Percentiles rank a stretch among this genome's conserved stretches.
These are phyloP conservation scores for Trachelus troglodyta DNA, from an alignment of 2,888 invertebrate genomes.

Conservation along the genomic window DNA sequence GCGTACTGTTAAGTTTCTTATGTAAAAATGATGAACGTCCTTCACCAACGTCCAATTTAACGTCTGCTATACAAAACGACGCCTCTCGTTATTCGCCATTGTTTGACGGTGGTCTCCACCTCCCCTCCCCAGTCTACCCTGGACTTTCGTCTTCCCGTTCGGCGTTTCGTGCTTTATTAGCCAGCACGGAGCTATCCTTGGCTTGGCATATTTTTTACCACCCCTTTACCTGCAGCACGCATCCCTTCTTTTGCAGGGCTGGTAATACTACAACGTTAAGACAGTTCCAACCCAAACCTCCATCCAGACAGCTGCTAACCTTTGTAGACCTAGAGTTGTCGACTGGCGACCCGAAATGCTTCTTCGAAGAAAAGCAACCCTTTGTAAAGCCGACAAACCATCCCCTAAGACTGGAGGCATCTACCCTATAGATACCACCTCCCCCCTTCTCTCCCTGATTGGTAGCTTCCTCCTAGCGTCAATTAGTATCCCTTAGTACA, in stretches of 20 bases:
- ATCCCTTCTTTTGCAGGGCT: neutral
- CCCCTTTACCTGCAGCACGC: neutral
- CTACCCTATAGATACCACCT: neutral
- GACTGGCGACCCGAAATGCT: neutral
- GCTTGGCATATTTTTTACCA: neutral
- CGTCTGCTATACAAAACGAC: slow-evolving; percentile 17
- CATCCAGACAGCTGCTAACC: neutral
- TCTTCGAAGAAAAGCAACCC: slow-evolving; percentile 3
- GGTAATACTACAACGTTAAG: neutral
- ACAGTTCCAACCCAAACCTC: neutral
- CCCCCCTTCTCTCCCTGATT: neutral
- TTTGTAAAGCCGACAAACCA: neutral
- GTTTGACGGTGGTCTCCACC: slow-evolving; percentile 40
- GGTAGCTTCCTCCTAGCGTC: slow-evolving; percentile 14
- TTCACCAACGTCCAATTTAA: slow-evolving; percentile 6
- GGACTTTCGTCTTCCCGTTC: slow-evolving; percentile 30
- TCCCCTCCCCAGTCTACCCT: slow-evolving; percentile 36
- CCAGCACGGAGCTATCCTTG: neutral
- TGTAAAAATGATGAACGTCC: neutral
- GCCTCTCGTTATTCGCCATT: slow-evolving; percentile 57
- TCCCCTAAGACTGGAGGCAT: neutral
- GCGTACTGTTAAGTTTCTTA: neutral
- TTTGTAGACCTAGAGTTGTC: neutral
- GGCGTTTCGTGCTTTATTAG: slow-evolving; percentile 22
- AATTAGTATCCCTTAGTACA: slow-evolving; percentile 21